Evolutionary conservation across 2,113 vertebrate genomes (phyloP).

Genomic region (Ochotona princeps): DNA sequence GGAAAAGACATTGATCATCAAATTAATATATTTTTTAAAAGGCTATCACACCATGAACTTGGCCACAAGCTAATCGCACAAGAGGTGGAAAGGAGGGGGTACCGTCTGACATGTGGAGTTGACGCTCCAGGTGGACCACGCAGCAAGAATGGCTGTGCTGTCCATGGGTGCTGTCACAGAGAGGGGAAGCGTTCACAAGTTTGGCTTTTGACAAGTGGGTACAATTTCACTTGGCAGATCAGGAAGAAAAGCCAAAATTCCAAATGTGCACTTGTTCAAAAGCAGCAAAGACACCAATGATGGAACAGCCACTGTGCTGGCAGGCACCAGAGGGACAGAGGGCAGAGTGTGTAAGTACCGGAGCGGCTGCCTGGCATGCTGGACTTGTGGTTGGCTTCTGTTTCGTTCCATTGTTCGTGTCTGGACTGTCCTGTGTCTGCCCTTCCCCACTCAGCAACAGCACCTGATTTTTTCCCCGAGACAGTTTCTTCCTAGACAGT

Average conservation of each 20-base stretch:
- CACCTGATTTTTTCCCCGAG: neutral
- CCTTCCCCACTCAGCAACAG: neutral
- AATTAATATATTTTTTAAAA: neutral
- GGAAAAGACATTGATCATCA: neutral
- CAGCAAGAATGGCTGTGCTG: neutral
- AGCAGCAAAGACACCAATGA: neutral
- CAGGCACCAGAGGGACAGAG: too few relatives aligned
- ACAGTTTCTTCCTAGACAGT: neutral
- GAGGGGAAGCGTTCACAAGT: too few relatives aligned
- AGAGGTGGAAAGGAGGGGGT: neutral
- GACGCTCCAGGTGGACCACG: neutral
- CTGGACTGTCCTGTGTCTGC: neutral
- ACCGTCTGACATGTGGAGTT: neutral
- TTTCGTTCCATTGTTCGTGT: neutral
- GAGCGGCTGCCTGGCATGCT: too few relatives aligned
- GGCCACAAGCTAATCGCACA: neutral
- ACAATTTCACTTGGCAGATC: neutral
- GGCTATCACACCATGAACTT: neutral
- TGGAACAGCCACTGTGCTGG: neutral
- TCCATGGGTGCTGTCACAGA: neutral
- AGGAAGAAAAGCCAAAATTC: neutral
- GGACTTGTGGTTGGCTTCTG: accelerated
- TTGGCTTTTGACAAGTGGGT: too few relatives aligned
- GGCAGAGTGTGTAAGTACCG: too few relatives aligned
- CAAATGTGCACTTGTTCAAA: neutral